Evolutionary conservation across 2,888 invertebrate species (phyloP).

Genomic region (Cryptocheilus praepositus): DNA sequence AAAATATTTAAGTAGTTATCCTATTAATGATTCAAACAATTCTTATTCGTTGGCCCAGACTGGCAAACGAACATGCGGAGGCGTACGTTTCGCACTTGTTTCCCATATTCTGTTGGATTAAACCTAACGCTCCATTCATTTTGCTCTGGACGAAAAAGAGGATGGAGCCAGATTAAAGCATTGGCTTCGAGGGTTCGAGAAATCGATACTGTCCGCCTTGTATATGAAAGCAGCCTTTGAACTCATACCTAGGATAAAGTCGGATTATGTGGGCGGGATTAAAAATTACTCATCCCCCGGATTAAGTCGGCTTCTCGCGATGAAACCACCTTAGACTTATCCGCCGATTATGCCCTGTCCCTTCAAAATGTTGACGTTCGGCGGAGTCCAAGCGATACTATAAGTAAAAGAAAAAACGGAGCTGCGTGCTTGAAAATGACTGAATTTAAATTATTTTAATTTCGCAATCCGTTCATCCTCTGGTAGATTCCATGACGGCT

Average conservation of each 20-base stretch:
- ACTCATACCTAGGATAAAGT: constrained; percentile 26
- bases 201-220: constrained; percentile 35
- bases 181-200: constrained; percentile 12
- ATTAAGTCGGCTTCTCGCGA: constrained; percentile 12
- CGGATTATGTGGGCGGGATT: constrained; percentile 43
- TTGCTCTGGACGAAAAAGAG: constrained; percentile 11
- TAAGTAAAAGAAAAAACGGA: constrained; percentile 1
- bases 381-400: background rate
- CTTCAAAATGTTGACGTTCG: background rate
- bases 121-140: constrained; percentile 16
- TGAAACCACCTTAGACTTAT: constrained; percentile 16
- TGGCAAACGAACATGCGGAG: too few species aligned
- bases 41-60: too few species aligned
- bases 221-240: constrained; percentile 32
- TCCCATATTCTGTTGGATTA: constrained; percentile 17
- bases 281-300: constrained; percentile 39
- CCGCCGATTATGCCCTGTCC: constrained; percentile 10
- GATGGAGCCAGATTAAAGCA: constrained; percentile 39
- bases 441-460: too few species aligned
- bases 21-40: too few species aligned
- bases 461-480: too few species aligned
- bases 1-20: too few species aligned
- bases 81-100: background rate
- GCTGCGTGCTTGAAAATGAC: too few species aligned
- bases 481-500: too few species aligned